These are phyloP conservation scores for Erpornis zantholeuca DNA, from an alignment of 2,113 vertebrate genomes.

Conservation along the genomic window DNA sequence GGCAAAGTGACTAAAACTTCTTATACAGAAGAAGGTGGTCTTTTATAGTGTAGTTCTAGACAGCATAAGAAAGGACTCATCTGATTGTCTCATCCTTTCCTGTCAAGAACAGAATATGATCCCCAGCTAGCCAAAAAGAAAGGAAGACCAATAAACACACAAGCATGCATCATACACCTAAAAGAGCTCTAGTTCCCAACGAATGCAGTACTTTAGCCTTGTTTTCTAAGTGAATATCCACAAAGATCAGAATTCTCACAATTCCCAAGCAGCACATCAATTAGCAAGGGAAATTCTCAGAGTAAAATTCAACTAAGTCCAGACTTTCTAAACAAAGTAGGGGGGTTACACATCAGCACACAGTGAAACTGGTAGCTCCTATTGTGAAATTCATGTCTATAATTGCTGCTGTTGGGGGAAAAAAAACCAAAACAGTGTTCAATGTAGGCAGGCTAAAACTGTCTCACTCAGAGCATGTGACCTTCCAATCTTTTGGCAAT, in stretches of 20 bases:
- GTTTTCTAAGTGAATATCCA: not conserved
- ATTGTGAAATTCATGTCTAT: not conserved
- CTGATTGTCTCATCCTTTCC: not conserved
- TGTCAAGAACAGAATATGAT: not conserved
- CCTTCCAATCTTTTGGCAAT: not conserved
- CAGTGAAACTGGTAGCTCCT: not conserved
- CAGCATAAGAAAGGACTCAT: not conserved
- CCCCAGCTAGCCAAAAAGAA: not conserved
- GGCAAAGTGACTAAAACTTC: not conserved
- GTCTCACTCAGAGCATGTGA: not conserved
- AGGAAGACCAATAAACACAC: not conserved
- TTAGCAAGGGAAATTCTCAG: not conserved
- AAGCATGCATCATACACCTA: not conserved
- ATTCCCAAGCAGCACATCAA: not conserved
- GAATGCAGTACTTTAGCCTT: not conserved
- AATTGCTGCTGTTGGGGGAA: not conserved
- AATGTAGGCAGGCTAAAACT: not conserved
- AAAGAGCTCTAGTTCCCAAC: not conserved
- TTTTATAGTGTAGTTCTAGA: not conserved
- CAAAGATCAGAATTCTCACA: not conserved
- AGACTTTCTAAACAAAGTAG: not conserved
- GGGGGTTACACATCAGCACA: not conserved
- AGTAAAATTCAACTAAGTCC: not conserved
- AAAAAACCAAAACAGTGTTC: accelerated
- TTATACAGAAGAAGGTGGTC: not conserved